These are phyloP conservation scores for Actenoides hombroni DNA, from an alignment of 2,113 vertebrate species.

Conservation along the genomic window DNA sequence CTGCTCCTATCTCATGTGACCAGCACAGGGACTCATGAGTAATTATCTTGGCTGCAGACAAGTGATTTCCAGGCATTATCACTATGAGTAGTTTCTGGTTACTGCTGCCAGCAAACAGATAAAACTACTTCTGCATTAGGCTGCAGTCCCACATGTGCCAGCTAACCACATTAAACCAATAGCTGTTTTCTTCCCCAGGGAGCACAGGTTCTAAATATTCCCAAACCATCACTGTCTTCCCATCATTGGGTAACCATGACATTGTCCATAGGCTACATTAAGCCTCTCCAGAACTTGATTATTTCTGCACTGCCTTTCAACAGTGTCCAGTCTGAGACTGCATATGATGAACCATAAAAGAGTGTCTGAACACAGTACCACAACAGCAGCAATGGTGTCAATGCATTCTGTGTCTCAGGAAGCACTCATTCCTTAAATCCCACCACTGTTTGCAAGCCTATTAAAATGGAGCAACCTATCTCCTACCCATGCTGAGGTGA, in stretches of 20 bases:
- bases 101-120: background rate
- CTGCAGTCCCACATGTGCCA: background rate
- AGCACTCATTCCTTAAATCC: background rate
- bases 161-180: background rate
- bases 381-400: background rate
- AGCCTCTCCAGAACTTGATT: background rate
- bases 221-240: background rate
- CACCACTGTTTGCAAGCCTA: background rate
- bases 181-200: background rate
- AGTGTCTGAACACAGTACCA: background rate
- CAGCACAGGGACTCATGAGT: background rate
- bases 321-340: background rate
- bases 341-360: background rate
- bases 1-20: background rate
- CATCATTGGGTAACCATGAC: background rate
- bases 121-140: background rate
- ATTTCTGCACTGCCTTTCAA: background rate
- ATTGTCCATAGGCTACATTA: background rate
- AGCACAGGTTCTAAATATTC: background rate
- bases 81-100: background rate
- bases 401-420: background rate
- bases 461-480: background rate
- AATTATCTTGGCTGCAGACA: background rate
- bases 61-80: conserved; percentile 4
- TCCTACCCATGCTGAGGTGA: background rate